Percentiles rank a stretch among this genome's conserved stretches.
These are phyloP conservation scores for Ecliptopera silaceata DNA, from an alignment of 2,888 invertebrate species.

Conservation along the genomic window DNA sequence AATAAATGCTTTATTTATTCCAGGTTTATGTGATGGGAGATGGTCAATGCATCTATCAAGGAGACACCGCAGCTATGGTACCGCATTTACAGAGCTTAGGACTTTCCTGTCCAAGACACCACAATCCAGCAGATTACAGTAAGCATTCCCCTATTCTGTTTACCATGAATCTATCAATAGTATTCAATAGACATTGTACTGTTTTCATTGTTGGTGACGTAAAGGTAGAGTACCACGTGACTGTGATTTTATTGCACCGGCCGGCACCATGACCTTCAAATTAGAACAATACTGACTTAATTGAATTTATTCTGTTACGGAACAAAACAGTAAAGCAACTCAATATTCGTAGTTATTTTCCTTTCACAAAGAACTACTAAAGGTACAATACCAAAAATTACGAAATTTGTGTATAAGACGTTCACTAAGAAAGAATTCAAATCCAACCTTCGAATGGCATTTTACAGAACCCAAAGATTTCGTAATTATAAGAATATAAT, in stretches of 20 bases:
- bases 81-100: conserved; percentile 82
- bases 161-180: too few species aligned
- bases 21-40: conserved; percentile 85
- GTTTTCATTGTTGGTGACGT: too few species aligned
- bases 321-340: too few species aligned
- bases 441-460: neutral
- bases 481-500: neutral
- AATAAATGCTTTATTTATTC: neutral
- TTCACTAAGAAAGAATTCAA: neutral
- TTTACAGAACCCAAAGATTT: neutral
- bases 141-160: conserved; percentile 50
- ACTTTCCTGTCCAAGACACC: conserved; percentile 84
- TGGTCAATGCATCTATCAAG: conserved; percentile 86
- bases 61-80: conserved; percentile 83
- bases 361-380: neutral
- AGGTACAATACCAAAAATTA: neutral
- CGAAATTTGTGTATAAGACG: neutral
- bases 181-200: too few species aligned
- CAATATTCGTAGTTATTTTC: neutral
- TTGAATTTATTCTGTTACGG: too few species aligned
- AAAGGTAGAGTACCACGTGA: too few species aligned
- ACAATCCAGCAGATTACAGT: conserved; percentile 89
- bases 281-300: too few species aligned
- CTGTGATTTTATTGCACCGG: too few species aligned
- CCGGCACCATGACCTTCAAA: too few species aligned